phyloP scores from a whole-genome alignment of 2,888 invertebrate species.

The Tachina fera region DNA sequence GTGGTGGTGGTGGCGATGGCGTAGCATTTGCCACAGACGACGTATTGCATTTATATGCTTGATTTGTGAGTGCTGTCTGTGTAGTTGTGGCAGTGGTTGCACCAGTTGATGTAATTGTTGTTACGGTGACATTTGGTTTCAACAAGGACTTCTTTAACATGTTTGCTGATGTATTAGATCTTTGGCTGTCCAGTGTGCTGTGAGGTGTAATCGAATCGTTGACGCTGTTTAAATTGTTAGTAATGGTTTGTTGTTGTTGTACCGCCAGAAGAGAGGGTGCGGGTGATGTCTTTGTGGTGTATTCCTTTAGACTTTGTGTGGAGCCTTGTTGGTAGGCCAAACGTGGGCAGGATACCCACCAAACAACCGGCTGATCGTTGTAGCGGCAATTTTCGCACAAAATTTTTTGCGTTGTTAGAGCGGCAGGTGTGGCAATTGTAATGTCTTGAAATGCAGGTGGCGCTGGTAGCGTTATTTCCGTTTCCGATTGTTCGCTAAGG shows the following conservation, averaged over 20 bases:
- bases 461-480: slow-evolving; percentile 65
- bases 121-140: slow-evolving; percentile 55
- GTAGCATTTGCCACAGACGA: slow-evolving; percentile 62
- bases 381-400: slow-evolving; percentile 81
- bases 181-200: slow-evolving; percentile 60
- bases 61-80: slow-evolving; percentile 39
- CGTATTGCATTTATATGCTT: slow-evolving; percentile 48
- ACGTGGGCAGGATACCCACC: slow-evolving; percentile 83
- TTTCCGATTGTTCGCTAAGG: slow-evolving; percentile 59
- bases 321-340: slow-evolving; percentile 78
- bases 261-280: slow-evolving; percentile 29
- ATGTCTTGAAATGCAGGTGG: slow-evolving; percentile 66
- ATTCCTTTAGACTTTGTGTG: slow-evolving; percentile 68
- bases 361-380: slow-evolving; percentile 81
- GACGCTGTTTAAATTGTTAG: background rate
- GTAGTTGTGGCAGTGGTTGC: slow-evolving; percentile 42
- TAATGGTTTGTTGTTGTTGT: slow-evolving; percentile 14
- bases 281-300: slow-evolving; percentile 39
- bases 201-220: slow-evolving; percentile 64
- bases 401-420: slow-evolving; percentile 73
- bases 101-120: slow-evolving; percentile 48
- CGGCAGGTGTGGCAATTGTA: slow-evolving; percentile 72
- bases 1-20: slow-evolving; percentile 74
- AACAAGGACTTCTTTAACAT: slow-evolving; percentile 72
- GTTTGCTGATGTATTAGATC: slow-evolving; percentile 57